Conservation (phyloP, 2,797 vertebrate species). For the Rhinoraja longicauda region DNA sequence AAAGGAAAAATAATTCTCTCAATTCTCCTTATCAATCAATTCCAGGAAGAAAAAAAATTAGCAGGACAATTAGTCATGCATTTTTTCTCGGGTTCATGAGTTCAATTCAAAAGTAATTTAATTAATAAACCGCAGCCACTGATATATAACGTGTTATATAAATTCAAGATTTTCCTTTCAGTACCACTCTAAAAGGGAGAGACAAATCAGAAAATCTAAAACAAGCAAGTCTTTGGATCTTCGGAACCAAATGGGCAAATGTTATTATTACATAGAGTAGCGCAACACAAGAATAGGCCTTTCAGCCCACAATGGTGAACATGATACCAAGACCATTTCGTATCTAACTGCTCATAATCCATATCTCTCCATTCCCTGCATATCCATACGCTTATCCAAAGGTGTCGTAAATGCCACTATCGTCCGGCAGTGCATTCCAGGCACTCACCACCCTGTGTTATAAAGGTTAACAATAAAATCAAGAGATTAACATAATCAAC, state of each 20-base stretch:
- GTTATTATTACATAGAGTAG: too few relatives aligned
- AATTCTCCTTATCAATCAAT: neutral
- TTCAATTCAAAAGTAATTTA: too few relatives aligned
- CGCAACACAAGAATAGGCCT: too few relatives aligned
- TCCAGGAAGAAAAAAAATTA: neutral
- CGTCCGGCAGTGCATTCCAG: too few relatives aligned
- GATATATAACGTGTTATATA: neutral
- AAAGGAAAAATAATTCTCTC: neutral
- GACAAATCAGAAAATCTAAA: neutral
- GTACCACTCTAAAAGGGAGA: neutral
- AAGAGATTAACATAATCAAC: neutral
- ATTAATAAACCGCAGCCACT: neutral
- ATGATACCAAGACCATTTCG: too few relatives aligned
- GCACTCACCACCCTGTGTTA: neutral
- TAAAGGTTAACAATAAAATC: neutral
- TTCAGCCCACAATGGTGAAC: too few relatives aligned
- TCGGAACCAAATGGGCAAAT: neutral
- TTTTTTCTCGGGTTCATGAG: neutral
- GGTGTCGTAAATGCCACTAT: too few relatives aligned
- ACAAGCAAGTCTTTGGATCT: neutral
- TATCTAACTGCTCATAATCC: too few relatives aligned
- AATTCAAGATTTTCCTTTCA: neutral
- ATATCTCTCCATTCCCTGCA: too few relatives aligned
- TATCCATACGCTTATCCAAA: too few relatives aligned
- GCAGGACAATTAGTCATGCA: neutral